phyloP scores from a whole-genome alignment of 2,888 invertebrate genomes.

The Pristionchus entomophagus region DNA sequence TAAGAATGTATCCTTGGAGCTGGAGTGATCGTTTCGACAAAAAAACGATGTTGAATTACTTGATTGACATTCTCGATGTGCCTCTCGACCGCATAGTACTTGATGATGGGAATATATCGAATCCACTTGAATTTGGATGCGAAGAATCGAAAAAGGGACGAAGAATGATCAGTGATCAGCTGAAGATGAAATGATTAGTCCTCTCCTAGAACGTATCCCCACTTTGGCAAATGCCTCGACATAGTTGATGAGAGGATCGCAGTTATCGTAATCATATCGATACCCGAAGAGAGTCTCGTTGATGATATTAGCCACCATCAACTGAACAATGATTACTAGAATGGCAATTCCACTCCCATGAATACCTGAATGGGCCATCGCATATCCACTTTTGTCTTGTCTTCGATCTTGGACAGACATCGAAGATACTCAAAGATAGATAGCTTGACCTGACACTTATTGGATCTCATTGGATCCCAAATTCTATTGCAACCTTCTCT shows the following conservation, averaged over 20 bases:
- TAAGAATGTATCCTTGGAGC: not conserved
- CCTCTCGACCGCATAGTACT: not conserved
- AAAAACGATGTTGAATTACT: not conserved
- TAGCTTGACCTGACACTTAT: slow-evolving; percentile 18
- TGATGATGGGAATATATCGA: slow-evolving; percentile 21
- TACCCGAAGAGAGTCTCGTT: no score
- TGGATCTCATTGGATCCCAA: no score
- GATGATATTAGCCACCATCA: slow-evolving; percentile 20
- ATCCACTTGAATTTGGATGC: slow-evolving; percentile 6
- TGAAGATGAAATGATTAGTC: not conserved
- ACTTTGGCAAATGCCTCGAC: not conserved
- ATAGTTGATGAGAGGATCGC: slow-evolving; percentile 11
- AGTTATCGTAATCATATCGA: slow-evolving; percentile 12
- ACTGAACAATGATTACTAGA: no score
- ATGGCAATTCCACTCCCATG: no score
- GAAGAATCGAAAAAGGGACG: slow-evolving; percentile 20
- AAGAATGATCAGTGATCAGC: not conserved
- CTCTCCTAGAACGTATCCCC: no score
- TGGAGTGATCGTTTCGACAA: not conserved
- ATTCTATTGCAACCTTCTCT: no score
- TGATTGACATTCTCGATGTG: not conserved
- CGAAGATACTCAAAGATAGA: slow-evolving; percentile 18
- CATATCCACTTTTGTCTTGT: slow-evolving; percentile 10
- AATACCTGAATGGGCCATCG: no score
- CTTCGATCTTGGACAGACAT: not conserved